Evolutionary conservation across 2,113 vertebrate species (phyloP), one percentile per base, ranked within the genome.

Genomic region (Agapornis roseicollis): DNA sequence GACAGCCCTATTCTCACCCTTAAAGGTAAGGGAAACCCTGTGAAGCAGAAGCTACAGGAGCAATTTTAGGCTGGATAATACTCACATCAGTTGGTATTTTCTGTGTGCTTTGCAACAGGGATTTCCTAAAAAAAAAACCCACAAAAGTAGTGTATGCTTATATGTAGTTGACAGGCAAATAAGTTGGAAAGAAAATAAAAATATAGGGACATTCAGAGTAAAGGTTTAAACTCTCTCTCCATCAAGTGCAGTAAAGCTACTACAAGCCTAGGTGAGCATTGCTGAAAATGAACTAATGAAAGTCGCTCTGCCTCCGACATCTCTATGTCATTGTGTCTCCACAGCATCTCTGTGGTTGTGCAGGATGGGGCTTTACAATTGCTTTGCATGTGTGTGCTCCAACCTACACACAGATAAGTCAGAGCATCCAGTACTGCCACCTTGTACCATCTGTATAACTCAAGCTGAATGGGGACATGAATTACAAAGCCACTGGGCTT

Each of bases 371-470:
- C 29, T 24, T 27, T 33, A 25, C 0, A 1, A 29, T 47, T 69
- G 2, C 33, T 79, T 22, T n/a, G 29, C 19, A 37, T 1, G 0
- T 3, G 10, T 1, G 1, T 17, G 24, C 17, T 69, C 50, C 13
- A 53, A 22, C 25, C 65, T 22, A 52, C 25, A 52, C 25, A 22
- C 33, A 68, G 35, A 8, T 12, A 37, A 56, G 8, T 29, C 42
- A 35, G 31, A 35, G 28, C 28, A 46, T 9, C 47, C 9, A 2
- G 6, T 13, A 14, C 11, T 1, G 1, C 31, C 28, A 23, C 8
- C 56, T 31, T 20, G n/a, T 49, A 28, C 61, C 47, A 18, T 13
- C 35, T 19, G 17, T 20, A 8, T 37, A 39, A 56, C 58, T 80
- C 28, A 4, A 20, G 29, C 14, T 24, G 7, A 52, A 65, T 1